Percentiles rank a stretch among this genome's conserved stretches.
phyloP scores from a whole-genome alignment of 2,888 invertebrate species.

The Fissipunctia ypsillon region DNA sequence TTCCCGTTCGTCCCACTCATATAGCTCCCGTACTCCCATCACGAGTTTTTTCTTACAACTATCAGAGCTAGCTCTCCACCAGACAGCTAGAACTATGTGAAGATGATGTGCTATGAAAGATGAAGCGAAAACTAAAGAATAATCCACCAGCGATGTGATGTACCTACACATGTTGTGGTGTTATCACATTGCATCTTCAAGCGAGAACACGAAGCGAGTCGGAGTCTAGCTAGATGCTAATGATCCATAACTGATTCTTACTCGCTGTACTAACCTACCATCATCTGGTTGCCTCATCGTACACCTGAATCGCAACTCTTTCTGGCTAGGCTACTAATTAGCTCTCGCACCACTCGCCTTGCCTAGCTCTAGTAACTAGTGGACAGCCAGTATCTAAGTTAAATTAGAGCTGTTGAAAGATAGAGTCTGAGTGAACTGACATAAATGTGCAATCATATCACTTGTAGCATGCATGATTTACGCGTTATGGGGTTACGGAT shows the following conservation, averaged over 20 bases:
- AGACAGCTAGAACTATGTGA: conserved; percentile 9
- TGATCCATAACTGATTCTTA: neutral
- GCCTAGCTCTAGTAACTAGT: conserved; percentile 24
- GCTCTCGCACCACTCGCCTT: neutral
- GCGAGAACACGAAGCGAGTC: neutral
- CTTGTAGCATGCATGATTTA: conserved; percentile 31
- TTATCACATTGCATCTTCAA: neutral
- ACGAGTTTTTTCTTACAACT: neutral
- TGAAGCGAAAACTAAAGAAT: neutral
- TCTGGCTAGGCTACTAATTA: neutral
- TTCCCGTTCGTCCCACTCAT: too few species aligned
- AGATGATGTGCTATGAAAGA: neutral
- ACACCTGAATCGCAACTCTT: neutral
- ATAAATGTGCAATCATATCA: conserved; percentile 1
- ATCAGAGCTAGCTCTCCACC: neutral
- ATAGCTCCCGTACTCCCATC: neutral
- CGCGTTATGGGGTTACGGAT: conserved; percentile 61
- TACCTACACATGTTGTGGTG: neutral
- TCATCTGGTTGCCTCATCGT: neutral
- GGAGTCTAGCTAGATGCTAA: neutral
- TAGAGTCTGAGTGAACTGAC: neutral
- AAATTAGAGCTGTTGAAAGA: conserved; percentile 4
- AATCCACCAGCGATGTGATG: neutral
- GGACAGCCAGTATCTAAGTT: neutral
- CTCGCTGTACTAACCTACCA: neutral